phyloP scores from a whole-genome alignment of 2,113 vertebrate genomes.

The Daubentonia madagascariensis region DNA sequence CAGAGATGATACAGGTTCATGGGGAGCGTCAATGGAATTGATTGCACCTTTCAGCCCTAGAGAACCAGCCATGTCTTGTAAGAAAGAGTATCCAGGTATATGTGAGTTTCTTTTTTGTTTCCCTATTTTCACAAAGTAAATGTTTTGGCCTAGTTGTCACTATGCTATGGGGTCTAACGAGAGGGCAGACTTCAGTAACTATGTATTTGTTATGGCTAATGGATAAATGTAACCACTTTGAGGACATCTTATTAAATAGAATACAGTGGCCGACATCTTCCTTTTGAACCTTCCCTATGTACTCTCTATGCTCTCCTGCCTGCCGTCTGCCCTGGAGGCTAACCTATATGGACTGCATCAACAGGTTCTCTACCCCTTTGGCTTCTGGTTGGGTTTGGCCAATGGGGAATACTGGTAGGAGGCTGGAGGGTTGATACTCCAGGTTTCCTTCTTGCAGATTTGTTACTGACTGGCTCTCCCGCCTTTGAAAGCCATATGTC shows the following conservation, averaged over 20 bases:
- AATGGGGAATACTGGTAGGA: background rate
- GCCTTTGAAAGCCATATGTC: background rate
- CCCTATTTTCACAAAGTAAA: background rate
- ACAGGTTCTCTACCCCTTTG: background rate
- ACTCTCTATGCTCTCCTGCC: background rate
- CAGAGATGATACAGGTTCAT: background rate
- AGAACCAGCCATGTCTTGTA: background rate
- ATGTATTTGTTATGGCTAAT: background rate
- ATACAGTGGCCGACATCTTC: fast-evolving
- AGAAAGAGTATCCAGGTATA: background rate
- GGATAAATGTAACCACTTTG: background rate
- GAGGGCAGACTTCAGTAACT: background rate
- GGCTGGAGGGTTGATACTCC: background rate
- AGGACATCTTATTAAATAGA: background rate
- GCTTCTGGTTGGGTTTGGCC: background rate
- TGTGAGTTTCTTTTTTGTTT: background rate
- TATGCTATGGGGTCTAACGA: background rate
- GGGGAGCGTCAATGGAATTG: background rate
- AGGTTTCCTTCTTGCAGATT: background rate
- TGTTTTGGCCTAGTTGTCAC: background rate
- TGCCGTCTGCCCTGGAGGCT: no score
- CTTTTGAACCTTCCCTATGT: background rate
- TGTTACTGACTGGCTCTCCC: background rate
- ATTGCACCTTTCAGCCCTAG: background rate
- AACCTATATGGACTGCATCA: background rate